These are phyloP conservation scores for Glaucopsyche alexis DNA, from an alignment of 2,888 invertebrate genomes.

Conservation along the genomic window DNA sequence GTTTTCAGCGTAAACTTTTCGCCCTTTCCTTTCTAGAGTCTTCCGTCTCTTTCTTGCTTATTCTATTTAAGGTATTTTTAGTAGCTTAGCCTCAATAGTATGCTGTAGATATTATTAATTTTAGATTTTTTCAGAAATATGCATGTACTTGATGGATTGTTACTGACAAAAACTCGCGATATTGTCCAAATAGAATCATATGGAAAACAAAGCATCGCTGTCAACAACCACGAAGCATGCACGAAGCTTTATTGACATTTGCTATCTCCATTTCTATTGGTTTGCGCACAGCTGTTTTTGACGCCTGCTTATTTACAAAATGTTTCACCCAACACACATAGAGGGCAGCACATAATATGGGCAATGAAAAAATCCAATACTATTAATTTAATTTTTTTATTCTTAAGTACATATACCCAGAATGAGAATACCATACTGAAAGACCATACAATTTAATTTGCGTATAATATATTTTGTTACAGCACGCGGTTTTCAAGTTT, in stretches of 20 bases:
- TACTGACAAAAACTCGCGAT: conserved; percentile 6
- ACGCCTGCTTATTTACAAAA: conserved; percentile 44
- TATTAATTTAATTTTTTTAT: too few relatives aligned
- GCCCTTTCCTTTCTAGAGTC: conserved; percentile 24
- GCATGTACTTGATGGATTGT: conserved; percentile 1
- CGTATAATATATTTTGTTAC: not conserved
- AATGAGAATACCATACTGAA: too few relatives aligned
- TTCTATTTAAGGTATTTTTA: not conserved
- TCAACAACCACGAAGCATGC: conserved; percentile 35
- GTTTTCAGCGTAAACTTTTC: conserved; percentile 53
- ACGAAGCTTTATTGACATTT: conserved; percentile 53
- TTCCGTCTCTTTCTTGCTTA: conserved; percentile 17
- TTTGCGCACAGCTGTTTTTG: conserved; percentile 73
- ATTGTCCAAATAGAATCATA: conserved; percentile 54
- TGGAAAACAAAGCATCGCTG: conserved; percentile 69
- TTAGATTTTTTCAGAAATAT: conserved; percentile 60
- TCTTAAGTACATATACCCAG: too few relatives aligned
- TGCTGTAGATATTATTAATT: not conserved
- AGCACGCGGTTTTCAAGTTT: not conserved
- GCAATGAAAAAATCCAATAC: too few relatives aligned
- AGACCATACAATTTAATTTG: too few relatives aligned
- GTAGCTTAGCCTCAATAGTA: not conserved
- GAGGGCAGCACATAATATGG: conserved; percentile 55
- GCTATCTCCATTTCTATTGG: conserved; percentile 57
- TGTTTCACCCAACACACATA: conserved; percentile 40